Percentiles rank a stretch among this genome's conserved stretches.
These are phyloP conservation scores for Dolichoris vasculosae DNA, from an alignment of 1,140 invertebrate genomes.

Conservation along the genomic window DNA sequence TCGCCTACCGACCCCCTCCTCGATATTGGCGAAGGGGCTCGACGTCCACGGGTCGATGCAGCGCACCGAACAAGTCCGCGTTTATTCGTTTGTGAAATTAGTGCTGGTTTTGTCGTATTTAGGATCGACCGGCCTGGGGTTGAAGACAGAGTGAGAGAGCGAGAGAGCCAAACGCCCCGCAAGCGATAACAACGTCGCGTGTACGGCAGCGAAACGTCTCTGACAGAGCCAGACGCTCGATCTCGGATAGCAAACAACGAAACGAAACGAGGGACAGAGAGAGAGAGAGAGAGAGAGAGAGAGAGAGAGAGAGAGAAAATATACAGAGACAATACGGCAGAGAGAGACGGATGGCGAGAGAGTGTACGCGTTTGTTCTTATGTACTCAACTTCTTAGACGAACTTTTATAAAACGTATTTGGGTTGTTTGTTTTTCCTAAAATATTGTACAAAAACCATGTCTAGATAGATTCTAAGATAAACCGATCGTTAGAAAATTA, in stretches of 20 bases:
- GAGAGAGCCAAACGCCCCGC: not conserved
- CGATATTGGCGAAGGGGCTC: not conserved
- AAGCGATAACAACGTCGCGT: not conserved
- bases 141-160: too few relatives aligned
- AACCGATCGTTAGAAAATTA: not conserved
- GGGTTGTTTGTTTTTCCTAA: not conserved
- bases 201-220: not conserved
- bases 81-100: conserved; percentile 76
- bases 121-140: conserved; percentile 54
- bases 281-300: not conserved
- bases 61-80: conserved; percentile 54
- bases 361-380: too few relatives aligned
- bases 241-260: not conserved
- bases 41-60: not conserved
- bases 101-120: conserved; percentile 74
- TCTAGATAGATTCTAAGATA: not conserved
- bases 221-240: conserved; percentile 23
- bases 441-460: not conserved
- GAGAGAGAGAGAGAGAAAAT: not conserved
- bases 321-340: not conserved
- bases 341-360: not conserved
- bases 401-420: not conserved
- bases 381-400: conserved; percentile 56
- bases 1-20: conserved; percentile 55
- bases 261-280: not conserved